Evolutionary conservation across 1,140 invertebrate genomes (phyloP).

Genomic region (Camponotus vicinus): DNA sequence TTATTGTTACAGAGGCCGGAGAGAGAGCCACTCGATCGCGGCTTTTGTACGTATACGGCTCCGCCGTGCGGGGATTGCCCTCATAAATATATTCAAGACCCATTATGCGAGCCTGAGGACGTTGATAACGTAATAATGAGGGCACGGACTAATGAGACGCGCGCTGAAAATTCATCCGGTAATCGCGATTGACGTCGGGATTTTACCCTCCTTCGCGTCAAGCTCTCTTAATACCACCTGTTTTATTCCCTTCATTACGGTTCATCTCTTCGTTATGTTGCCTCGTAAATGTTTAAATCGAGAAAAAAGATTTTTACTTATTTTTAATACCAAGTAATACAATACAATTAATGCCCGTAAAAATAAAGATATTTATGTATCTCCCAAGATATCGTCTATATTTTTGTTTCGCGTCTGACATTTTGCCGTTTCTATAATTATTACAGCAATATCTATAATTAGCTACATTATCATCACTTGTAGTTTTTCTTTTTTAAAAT

Average conservation of each 20-base stretch:
- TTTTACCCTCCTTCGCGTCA: neutral
- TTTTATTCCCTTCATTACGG: neutral
- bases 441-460: neutral
- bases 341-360: neutral
- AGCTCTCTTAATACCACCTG: neutral
- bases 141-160: conserved; percentile 79
- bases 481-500: neutral
- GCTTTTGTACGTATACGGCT: conserved; percentile 69
- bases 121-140: conserved; percentile 83
- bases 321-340: neutral
- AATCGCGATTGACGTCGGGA: conserved; percentile 77
- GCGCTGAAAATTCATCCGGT: conserved; percentile 72
- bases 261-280: neutral
- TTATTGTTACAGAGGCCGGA: conserved; percentile 79
- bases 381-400: neutral
- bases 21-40: conserved; percentile 46
- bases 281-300: conserved; percentile 13
- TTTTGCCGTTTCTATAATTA: conserved; percentile 6
- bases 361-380: neutral
- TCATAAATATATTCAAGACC: conserved; percentile 79
- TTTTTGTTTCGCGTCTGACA: conserved; percentile 23
- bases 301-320: neutral
- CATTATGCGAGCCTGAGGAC: conserved; percentile 77
- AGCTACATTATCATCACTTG: conserved; percentile 5
- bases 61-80: conserved; percentile 65